Evolutionary conservation across 2,797 vertebrate genomes (phyloP).

Genomic region (Poecilia picta): DNA sequence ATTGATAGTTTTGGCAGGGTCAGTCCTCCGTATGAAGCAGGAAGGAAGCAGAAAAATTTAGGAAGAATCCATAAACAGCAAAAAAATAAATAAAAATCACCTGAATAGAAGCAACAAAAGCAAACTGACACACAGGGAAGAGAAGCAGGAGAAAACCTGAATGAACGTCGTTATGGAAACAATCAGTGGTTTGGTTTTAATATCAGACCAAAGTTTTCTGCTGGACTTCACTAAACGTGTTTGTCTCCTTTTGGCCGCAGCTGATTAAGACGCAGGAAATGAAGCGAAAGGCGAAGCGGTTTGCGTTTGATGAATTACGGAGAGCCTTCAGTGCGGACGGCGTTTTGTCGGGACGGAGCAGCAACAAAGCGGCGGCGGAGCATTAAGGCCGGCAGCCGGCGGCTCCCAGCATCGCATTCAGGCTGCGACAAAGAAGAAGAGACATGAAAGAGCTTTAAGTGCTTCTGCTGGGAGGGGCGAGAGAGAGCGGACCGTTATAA

Average conservation of each 20-base stretch:
- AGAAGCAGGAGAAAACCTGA: neutral
- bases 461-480: slow-evolving; percentile 60
- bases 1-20: too few relatives aligned
- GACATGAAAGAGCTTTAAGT: slow-evolving; percentile 69
- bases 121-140: too few relatives aligned
- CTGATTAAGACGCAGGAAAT: slow-evolving; percentile 1
- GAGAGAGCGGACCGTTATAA: slow-evolving; percentile 50
- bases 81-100: neutral
- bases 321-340: slow-evolving; percentile 38
- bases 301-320: slow-evolving; percentile 45
- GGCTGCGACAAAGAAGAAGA: slow-evolving; percentile 61
- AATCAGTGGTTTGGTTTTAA: neutral
- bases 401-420: slow-evolving; percentile 64
- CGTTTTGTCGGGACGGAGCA: slow-evolving; percentile 37
- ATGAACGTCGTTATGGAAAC: neutral
- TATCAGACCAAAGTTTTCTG: neutral
- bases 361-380: slow-evolving; percentile 41
- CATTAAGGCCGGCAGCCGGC: slow-evolving; percentile 63
- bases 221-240: neutral
- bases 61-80: neutral
- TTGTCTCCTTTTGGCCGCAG: neutral
- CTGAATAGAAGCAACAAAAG: neutral
- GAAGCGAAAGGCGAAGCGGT: neutral
- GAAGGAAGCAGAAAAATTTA: neutral
- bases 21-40: too few relatives aligned